These are phyloP conservation scores for Hymenopus coronatus DNA, from an alignment of 2,888 invertebrate genomes.

Conservation along the genomic window DNA sequence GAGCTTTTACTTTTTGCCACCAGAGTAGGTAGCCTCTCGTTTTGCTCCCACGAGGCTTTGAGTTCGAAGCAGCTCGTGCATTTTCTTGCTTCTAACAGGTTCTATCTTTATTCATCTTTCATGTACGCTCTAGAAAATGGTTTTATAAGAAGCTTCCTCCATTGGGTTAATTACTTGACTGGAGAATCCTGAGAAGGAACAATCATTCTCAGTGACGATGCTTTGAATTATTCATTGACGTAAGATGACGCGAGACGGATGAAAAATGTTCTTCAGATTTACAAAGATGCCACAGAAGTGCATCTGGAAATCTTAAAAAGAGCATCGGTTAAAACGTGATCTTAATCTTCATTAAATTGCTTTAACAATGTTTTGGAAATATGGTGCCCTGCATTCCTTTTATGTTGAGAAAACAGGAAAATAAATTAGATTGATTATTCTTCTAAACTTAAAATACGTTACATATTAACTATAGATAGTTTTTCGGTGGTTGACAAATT, in stretches of 20 bases:
- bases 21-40: not conserved
- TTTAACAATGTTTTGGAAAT: too few species aligned
- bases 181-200: not conserved
- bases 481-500: too few species aligned
- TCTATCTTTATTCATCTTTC: not conserved
- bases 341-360: too few species aligned
- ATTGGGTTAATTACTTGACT: not conserved
- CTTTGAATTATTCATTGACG: not conserved
- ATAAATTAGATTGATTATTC: too few species aligned
- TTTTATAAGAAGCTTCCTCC: not conserved
- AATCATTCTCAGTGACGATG: not conserved
- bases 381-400: too few species aligned
- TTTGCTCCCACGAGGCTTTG: not conserved
- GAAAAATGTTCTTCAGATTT: not conserved
- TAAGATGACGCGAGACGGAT: not conserved
- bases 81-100: not conserved
- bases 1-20: not conserved
- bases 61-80: not conserved
- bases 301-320: too few species aligned
- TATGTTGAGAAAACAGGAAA: too few species aligned
- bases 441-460: too few species aligned
- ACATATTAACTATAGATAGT: too few species aligned
- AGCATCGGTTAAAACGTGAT: too few species aligned
- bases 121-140: not conserved
- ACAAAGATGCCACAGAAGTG: too few species aligned